Evolutionary conservation across 35 echinoderm and acorn worm genomes (phyloP), one percentile per base, ranked within the genome.

Genomic region (Patiria miniata): DNA sequence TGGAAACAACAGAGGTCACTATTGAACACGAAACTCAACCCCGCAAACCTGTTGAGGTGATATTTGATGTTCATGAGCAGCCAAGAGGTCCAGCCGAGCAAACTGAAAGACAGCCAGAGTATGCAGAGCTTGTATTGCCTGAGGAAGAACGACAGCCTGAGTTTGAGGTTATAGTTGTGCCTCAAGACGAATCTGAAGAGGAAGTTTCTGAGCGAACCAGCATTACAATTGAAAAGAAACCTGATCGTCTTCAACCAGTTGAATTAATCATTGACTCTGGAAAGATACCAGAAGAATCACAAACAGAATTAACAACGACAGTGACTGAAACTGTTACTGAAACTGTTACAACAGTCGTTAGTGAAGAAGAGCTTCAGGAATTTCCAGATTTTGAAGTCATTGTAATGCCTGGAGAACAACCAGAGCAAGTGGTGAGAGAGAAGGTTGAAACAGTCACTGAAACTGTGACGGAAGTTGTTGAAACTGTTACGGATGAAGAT

Each of bases 121-220:
- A 73, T 98, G 95, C 86, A 88, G 86, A 79, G 89, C 89, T 81
- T 87, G 81, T 58, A 94, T 91, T 89, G 83, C 68, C 42, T 65
- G 86, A 36, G 92, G 95, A 40, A 36, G 29, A 80, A 87, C 90
- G 9, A 80, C 95, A 89, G 91, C 92, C 89, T 61, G 89, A 98
- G 84, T 76, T 98, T n/a, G 88, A 88, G 86, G 95, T 98, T 56
- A 86, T 78, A 36, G 91, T 93, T 81, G 58, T 83, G 5, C 93
- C 85, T 44, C 28, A 84, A 36, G 53, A 59, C 1, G 82, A 58
- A 1, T 53, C 53, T 59, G 82, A 59, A 84, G 57, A 53, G 53
- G 82, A 84, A 30, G 65, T 73, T 36, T 73, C 65, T 73, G 65
- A 73, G 65, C 65, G 9, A 23, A 73, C 65, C 14, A 73, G 65